Evolutionary conservation across 2,113 vertebrate genomes (phyloP), one percentile per base, ranked within the genome.

Genomic region (Vidua chalybeata): DNA sequence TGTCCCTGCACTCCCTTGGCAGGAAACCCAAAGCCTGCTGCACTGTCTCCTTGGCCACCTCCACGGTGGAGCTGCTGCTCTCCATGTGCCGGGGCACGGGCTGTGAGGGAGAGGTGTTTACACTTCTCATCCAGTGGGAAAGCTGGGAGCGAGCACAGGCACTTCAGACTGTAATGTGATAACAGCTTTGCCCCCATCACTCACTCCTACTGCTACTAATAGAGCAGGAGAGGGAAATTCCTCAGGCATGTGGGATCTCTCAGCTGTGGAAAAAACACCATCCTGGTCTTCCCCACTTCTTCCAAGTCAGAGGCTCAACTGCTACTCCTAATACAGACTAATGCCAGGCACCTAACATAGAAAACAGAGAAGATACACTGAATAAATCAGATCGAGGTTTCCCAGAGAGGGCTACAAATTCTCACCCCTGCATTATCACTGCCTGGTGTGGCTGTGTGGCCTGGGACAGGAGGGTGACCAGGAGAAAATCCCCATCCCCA

Each of bases 181-280:
- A 86, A 96, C 84, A 82, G 49, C 30, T 84, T 84, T 93, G 82
- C 35, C 61, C 84, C 94, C n/a, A 30, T 86, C 83, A 41, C 75
- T 92, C 41, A 43, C 59, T 88, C 43, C 66, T 62, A 4, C 66
- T 84, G 78, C 87, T 89, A 87, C 84, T 93, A 78, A 86, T 51
- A 88, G 66, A 94, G 75, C 30, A 20, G 59, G 75, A 58, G 63
- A 77, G 55, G n/a, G 71, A 80, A 96, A 88, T 90, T 90, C 89
- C 71, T 85, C 84, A 49, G 66, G 75, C 59, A 46, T 3, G 13
- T 81, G 62, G 66, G 84, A 87, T 80, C 59, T 64, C 87, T 90
- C 71, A 88, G 91, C 67, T 90, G 63, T 75, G 46, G 67, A 74
- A 83, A 91, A 89, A 63, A 6, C 2, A 5, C 59, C 1, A 1